Evolutionary conservation across 2,888 invertebrate genomes (phyloP).

Genomic region (Clusia tigrina): DNA sequence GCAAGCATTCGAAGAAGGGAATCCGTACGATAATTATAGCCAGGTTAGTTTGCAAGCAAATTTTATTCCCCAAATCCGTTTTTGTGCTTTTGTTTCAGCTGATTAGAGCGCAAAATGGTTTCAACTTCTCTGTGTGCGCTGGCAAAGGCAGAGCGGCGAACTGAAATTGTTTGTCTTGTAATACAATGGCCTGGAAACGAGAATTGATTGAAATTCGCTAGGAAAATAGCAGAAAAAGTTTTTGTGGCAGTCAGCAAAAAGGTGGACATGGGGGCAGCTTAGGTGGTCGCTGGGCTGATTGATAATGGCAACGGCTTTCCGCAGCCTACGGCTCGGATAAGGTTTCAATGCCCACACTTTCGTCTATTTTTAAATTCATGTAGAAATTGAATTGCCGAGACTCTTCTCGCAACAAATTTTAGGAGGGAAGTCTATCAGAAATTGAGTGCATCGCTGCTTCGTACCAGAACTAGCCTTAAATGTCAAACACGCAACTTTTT

Average conservation of each 20-base stretch:
- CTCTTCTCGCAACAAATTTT: too few relatives aligned
- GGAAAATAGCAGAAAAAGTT: too few relatives aligned
- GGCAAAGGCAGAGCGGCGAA: background rate
- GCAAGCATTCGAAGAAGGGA: background rate
- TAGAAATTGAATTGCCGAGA: too few relatives aligned
- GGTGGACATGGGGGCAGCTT: too few relatives aligned
- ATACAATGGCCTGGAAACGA: background rate
- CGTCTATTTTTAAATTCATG: too few relatives aligned
- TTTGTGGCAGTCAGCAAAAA: background rate
- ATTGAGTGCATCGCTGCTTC: too few relatives aligned
- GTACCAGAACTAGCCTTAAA: too few relatives aligned
- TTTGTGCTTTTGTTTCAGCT: background rate
- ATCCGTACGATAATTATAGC: background rate
- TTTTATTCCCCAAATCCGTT: background rate
- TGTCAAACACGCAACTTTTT: background rate
- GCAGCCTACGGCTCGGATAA: too few relatives aligned
- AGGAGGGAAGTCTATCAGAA: too few relatives aligned
- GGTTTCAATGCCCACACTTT: too few relatives aligned
- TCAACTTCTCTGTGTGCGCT: background rate
- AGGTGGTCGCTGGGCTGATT: too few relatives aligned
- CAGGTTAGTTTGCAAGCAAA: background rate
- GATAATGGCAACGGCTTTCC: too few relatives aligned
- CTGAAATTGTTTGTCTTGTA: background rate
- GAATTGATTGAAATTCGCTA: background rate
- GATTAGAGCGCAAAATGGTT: constrained; percentile 1